Evolutionary conservation across 37 sponge, comb jelly and placozoan genomes (phyloP).

Genomic region (Bolinopsis microptera): DNA sequence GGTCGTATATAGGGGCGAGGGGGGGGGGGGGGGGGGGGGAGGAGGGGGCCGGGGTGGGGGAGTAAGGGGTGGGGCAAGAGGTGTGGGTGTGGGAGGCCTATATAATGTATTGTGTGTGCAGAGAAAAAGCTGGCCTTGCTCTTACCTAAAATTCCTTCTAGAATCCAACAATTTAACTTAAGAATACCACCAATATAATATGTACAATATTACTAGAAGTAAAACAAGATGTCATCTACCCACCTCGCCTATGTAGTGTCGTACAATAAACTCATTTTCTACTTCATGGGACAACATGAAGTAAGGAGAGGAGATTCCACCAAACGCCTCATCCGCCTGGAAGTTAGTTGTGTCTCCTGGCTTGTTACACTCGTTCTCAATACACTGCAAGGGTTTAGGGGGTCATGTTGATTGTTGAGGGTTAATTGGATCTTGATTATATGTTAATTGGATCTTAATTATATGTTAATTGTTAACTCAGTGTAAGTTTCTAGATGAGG

Average conservation of each 20-base stretch:
- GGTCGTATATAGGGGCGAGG: too few species aligned
- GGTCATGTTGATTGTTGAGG: background rate
- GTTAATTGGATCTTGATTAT: background rate
- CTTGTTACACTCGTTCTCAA: constrained; percentile 10
- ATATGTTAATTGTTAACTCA: background rate
- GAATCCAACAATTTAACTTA: too few species aligned
- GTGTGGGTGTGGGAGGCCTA: too few species aligned
- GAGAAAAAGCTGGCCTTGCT: too few species aligned
- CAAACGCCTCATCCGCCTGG: constrained; percentile 34
- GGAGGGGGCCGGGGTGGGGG: too few species aligned
- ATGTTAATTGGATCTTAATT: background rate
- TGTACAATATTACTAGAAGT: too few species aligned
- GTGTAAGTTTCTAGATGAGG: background rate
- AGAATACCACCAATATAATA: too few species aligned
- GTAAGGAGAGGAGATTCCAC: constrained; percentile 32
- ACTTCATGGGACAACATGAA: constrained; percentile 45
- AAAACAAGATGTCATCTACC: too few species aligned
- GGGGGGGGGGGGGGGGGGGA: too few species aligned
- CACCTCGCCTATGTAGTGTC: constrained; percentile 61
- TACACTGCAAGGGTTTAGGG: background rate
- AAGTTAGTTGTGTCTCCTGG: constrained; percentile 22
- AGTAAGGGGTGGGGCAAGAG: too few species aligned
- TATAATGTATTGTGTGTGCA: too few species aligned
- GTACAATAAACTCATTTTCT: background rate
- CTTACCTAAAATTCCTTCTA: too few species aligned